A percentile compares a stretch with the other conserved stretches of the same genome.
phyloP scores from a whole-genome alignment of 2,113 vertebrate genomes.

The Sprattus sprattus region DNA sequence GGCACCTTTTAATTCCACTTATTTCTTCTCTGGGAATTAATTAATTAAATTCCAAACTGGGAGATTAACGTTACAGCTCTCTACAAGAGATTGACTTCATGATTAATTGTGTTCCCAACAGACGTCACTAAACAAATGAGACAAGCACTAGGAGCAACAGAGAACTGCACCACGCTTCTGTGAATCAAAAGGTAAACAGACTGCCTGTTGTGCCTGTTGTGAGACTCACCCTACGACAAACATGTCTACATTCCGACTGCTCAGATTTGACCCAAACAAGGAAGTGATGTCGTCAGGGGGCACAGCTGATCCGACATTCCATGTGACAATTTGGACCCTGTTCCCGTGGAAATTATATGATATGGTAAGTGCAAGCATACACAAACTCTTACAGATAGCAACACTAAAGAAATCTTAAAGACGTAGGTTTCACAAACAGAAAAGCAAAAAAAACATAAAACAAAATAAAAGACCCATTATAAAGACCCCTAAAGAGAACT shows the following conservation, averaged over 20 bases:
- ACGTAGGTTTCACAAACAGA: not conserved
- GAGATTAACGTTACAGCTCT: not conserved
- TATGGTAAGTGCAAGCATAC: constrained; percentile 18
- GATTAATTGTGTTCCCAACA: not conserved
- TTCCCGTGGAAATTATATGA: constrained; percentile 24
- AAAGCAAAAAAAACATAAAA: not conserved
- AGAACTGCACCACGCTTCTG: constrained; percentile 19
- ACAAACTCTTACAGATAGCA: constrained; percentile 10
- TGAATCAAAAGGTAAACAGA: constrained; percentile 51
- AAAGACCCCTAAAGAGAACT: not conserved
- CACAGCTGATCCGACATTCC: constrained; percentile 95
- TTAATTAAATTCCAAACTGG: not conserved
- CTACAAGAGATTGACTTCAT: not conserved
- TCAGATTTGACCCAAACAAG: constrained; percentile 83
- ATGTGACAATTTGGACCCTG: constrained; percentile 92
- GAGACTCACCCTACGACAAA: constrained; percentile 90
- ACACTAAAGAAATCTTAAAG: not conserved
- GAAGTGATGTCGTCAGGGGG: constrained; percentile 88
- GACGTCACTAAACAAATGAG: not conserved
- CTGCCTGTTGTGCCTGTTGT: constrained; percentile 37
- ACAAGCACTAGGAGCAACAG: not conserved
- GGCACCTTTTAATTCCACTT: not conserved
- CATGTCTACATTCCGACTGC: constrained; percentile 81
- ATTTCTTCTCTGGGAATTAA: not conserved
- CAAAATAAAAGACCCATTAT: not conserved